Evolutionary conservation across 2,113 vertebrate genomes (phyloP).

Genomic region (Malaclemys terrapin): DNA sequence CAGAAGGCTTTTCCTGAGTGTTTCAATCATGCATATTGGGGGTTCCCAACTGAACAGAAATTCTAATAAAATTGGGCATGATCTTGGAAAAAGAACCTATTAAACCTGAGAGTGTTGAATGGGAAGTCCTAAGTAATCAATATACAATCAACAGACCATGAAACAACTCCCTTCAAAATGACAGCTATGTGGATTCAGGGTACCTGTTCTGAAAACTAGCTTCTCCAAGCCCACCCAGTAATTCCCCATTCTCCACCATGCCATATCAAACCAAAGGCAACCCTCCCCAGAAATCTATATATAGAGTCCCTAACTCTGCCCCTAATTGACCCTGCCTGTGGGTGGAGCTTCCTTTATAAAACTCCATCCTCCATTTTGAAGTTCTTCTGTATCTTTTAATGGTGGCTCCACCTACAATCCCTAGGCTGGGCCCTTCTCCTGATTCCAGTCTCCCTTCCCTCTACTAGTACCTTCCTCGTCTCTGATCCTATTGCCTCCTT

Average conservation of each 20-base stretch:
- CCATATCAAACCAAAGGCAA: accelerated
- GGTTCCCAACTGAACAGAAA: background rate
- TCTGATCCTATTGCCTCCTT: background rate
- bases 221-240: background rate
- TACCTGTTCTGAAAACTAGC: background rate
- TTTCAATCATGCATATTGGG: background rate
- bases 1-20: background rate
- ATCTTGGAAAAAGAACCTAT: background rate
- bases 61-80: background rate
- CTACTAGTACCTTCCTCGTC: background rate
- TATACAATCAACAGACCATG: background rate
- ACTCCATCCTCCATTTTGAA: background rate
- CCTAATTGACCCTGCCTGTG: background rate
- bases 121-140: background rate
- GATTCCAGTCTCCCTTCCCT: background rate
- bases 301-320: background rate
- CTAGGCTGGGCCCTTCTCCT: background rate
- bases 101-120: background rate
- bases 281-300: accelerated
- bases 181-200: too few species aligned
- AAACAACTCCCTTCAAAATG: background rate
- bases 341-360: background rate
- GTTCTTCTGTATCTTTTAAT: accelerated
- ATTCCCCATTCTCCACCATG: accelerated
- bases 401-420: background rate